Evolutionary conservation across 1,140 invertebrate genomes (phyloP), one percentile per base, ranked within the genome.

Genomic region (Drosophila lini): DNA sequence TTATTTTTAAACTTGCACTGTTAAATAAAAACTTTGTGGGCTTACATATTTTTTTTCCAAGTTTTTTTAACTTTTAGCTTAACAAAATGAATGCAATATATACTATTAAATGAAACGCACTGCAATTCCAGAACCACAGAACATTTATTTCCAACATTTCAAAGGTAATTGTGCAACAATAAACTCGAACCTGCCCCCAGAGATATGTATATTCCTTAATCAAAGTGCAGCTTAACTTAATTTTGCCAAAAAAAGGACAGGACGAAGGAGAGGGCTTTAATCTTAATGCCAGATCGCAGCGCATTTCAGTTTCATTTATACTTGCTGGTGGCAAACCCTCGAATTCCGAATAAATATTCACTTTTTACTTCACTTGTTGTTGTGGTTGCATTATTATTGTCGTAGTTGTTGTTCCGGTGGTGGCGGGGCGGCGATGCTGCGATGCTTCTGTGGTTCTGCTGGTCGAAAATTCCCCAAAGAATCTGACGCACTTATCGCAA

Each of bases 401-500:
- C 62, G 53, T 53, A 64, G 55, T 48, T 79, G 50, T 56, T 61
- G 41, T 59, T 25, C 28, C 67, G 53, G 47, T 58, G 58, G 45
- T 76, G 40, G 36, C 16, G 47, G 19, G 41, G 47, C 25, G 25
- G 25, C 25, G 25, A 28, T 67, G 59, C 11, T 57, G 61, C 25
- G 56, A 32, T 68, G 67, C 50, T 65, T 56, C 59, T 90, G 74
- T 56, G 83, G 70, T 73, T 36, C 50, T 63, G 74, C 78, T 75
- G 86, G 86, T 90, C 81, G 80, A 86, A 86, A 82, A 88, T 86
- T 90, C 86, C 80, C 86, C 74, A 80, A 88, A 83, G 88, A 86
- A 83, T 86, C 82, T 88, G 74, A 90, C 81, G 82, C 86, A 90
- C 86, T 90, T 90, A 90, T 90, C 86, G 82, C 86, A 90, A 89